These are phyloP conservation scores for Thereva unica DNA, from an alignment of 2,888 invertebrate species.

Conservation along the genomic window DNA sequence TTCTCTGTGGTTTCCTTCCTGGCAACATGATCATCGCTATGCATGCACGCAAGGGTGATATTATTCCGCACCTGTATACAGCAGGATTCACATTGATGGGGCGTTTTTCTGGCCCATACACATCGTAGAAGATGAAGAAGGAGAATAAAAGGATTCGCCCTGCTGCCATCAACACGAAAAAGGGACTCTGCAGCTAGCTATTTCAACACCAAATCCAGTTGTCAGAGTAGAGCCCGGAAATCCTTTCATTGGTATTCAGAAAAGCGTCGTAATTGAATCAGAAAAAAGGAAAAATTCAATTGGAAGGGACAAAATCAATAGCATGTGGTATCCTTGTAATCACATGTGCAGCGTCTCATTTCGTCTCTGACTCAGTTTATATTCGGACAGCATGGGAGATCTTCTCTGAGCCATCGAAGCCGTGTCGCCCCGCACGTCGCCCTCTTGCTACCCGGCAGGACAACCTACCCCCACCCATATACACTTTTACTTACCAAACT, in stretches of 20 bases:
- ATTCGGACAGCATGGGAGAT: not conserved
- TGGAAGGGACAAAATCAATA: slow-evolving; percentile 16
- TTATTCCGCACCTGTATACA: not conserved
- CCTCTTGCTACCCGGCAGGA: too few relatives aligned
- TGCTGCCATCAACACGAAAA: not conserved
- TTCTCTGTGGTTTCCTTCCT: not conserved
- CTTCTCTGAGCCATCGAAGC: not conserved
- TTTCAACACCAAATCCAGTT: not conserved
- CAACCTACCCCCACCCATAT: too few relatives aligned
- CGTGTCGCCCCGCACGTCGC: too few relatives aligned
- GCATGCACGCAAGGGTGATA: not conserved
- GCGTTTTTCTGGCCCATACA: too few relatives aligned
- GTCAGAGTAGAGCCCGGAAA: not conserved
- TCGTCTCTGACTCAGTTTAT: not conserved
- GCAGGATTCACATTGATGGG: too few relatives aligned
- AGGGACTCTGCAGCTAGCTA: not conserved
- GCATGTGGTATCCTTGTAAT: slow-evolving; percentile 11
- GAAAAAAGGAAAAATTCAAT: slow-evolving; percentile 15
- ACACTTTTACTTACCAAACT: not conserved
- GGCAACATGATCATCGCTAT: not conserved
- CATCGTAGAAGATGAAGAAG: too few relatives aligned
- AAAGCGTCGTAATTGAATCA: slow-evolving; percentile 9
- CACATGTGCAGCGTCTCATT: slow-evolving; percentile 15
- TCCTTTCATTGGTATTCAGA: slow-evolving; percentile 11
- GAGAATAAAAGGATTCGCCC: too few relatives aligned